These are phyloP conservation scores for Syrphus vitripennis DNA, from an alignment of 2,888 invertebrate species.

Conservation along the genomic window DNA sequence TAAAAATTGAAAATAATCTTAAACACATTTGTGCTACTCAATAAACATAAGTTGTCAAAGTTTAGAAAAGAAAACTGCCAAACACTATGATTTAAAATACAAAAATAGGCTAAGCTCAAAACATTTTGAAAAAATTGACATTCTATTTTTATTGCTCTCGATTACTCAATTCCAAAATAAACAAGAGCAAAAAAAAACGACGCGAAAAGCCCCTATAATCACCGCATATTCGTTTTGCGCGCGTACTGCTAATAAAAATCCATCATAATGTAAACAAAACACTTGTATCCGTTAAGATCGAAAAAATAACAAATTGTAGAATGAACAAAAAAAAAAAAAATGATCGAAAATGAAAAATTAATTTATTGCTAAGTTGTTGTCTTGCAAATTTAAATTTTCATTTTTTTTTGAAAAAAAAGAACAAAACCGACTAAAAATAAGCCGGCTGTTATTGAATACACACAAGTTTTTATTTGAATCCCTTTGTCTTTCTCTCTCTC, in stretches of 20 bases:
- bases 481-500: not conserved
- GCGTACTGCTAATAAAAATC: constrained; percentile 48
- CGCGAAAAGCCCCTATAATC: not conserved
- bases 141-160: constrained; percentile 54
- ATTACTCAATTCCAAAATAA: constrained; percentile 65
- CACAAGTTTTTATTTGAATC: not conserved
- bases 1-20: not conserved
- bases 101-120: not conserved
- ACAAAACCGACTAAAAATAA: constrained; percentile 57
- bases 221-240: constrained; percentile 37
- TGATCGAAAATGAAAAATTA: constrained; percentile 46
- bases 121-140: constrained; percentile 48
- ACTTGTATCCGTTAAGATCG: constrained; percentile 44
- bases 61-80: not conserved
- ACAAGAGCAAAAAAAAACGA: not conserved
- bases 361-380: constrained; percentile 39
- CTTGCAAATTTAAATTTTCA: constrained; percentile 37
- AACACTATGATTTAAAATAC: not conserved
- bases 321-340: not conserved
- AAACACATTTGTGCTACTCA: not conserved
- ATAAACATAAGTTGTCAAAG: not conserved
- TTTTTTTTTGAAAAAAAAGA: not conserved
- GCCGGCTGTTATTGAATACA: constrained; percentile 35
- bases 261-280: constrained; percentile 61
- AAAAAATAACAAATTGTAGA: not conserved